Conservation (phyloP, 2,113 vertebrate species). For the Budorcas taxicolor region DNA sequence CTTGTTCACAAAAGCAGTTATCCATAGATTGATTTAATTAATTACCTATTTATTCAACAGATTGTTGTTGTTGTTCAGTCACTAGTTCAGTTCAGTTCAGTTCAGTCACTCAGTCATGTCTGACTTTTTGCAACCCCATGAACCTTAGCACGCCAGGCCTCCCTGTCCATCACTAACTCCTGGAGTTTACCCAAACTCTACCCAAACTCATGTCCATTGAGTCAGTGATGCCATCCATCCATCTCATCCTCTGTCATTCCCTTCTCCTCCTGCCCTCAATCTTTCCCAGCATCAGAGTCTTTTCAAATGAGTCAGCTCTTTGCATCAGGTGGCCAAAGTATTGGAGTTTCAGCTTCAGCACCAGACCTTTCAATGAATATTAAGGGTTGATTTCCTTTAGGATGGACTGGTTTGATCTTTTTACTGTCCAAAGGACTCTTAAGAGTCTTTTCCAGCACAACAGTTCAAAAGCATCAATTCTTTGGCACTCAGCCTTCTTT, state of each 20-base stretch:
- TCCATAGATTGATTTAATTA: neutral
- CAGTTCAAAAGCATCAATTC: no score
- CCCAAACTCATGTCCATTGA: neutral
- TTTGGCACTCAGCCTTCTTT: neutral
- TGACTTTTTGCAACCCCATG: neutral
- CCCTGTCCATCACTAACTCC: neutral
- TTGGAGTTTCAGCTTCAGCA: no score
- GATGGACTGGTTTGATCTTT: no score
- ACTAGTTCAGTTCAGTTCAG: neutral
- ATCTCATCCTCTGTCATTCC: neutral
- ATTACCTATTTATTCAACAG: neutral
- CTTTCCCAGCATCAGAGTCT: neutral
- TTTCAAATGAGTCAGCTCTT: neutral
- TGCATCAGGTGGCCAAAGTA: no score
- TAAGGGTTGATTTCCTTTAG: no score
- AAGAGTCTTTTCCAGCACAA: no score
- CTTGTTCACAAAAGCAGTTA: neutral
- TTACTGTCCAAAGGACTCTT: no score
- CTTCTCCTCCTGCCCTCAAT: neutral
- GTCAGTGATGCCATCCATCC: neutral
- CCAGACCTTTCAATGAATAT: no score
- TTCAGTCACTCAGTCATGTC: no score
- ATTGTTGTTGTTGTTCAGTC: neutral
- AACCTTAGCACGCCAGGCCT: neutral
- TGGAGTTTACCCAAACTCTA: neutral